Percentiles rank a stretch among this genome's conserved stretches.
These are phyloP conservation scores for Cybosia mesomella DNA, from an alignment of 2,888 invertebrate genomes.

Conservation along the genomic window DNA sequence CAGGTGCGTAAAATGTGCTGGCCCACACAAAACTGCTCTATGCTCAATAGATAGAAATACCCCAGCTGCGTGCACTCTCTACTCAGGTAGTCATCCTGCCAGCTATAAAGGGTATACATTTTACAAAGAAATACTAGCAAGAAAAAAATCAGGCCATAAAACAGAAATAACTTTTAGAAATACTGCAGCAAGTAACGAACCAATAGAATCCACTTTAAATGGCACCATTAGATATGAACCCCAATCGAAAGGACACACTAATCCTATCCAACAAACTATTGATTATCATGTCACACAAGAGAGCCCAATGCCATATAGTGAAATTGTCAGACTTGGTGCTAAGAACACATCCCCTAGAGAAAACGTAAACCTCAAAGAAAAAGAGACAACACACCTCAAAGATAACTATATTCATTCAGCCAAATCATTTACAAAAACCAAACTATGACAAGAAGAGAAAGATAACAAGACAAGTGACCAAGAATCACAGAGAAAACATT, in stretches of 20 bases:
- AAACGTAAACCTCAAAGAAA: no score
- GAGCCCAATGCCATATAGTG: no score
- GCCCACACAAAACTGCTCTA: constrained; percentile 44
- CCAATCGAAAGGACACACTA: background rate
- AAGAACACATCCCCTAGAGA: no score
- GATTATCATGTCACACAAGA: no score
- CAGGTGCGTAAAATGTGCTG: constrained; percentile 43
- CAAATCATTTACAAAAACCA: background rate
- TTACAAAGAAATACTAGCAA: constrained; percentile 9
- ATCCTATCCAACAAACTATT: no score
- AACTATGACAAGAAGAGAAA: background rate
- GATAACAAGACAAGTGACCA: background rate
- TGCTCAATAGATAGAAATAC: no score
- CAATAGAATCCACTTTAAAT: background rate
- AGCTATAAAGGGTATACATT: no score
- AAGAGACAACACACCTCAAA: background rate
- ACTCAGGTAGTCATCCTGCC: no score
- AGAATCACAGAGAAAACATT: constrained; percentile 9
- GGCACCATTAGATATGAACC: background rate
- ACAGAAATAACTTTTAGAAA: background rate
- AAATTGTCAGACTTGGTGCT: no score
- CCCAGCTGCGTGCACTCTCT: no score
- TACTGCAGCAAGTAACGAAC: background rate
- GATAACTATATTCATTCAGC: background rate
- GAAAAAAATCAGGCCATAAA: constrained; percentile 3